Conservation (phyloP, 2,888 invertebrate species). For the Plutella xylostella region DNA sequence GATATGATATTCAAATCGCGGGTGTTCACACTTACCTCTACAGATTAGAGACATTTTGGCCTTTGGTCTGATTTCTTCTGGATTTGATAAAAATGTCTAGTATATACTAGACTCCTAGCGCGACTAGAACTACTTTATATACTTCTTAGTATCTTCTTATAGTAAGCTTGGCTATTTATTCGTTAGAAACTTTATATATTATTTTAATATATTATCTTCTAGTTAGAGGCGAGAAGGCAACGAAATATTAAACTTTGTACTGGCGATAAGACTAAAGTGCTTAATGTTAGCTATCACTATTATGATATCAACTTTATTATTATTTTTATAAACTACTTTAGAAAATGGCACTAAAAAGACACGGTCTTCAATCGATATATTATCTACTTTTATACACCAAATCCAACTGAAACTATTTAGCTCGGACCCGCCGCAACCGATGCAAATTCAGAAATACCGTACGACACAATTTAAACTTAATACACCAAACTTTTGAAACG, state of each 20-base stretch:
- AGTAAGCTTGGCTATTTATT: slow-evolving; percentile 41
- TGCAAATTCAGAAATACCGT: slow-evolving; percentile 9
- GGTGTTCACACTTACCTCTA: slow-evolving; percentile 46
- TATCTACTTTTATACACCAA: slow-evolving; percentile 14
- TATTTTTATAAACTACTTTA: slow-evolving; percentile 9
- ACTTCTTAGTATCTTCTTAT: background rate
- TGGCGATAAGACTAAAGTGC: slow-evolving; percentile 46
- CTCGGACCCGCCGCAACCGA: background rate
- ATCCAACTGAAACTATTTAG: slow-evolving; percentile 12
- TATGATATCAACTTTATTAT: slow-evolving; percentile 35
- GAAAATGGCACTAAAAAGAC: slow-evolving; percentile 67
- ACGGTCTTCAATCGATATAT: slow-evolving; percentile 43
- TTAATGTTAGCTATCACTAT: slow-evolving; percentile 37
- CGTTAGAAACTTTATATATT: slow-evolving; percentile 15
- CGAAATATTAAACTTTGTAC: slow-evolving; percentile 61
- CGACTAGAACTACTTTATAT: slow-evolving; percentile 36
- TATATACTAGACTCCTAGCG: slow-evolving; percentile 39
- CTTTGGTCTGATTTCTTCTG: slow-evolving; percentile 29
- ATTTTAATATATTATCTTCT: slow-evolving; percentile 24
- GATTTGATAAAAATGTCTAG: no score
- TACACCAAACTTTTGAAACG: slow-evolving; percentile 32
- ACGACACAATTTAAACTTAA: slow-evolving; percentile 31
- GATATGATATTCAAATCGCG: background rate
- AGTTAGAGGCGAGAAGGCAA: slow-evolving; percentile 58
- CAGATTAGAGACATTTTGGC: slow-evolving; percentile 57